phyloP scores from a whole-genome alignment of 1,140 invertebrate genomes.

The Agraylea sexmaculata region DNA sequence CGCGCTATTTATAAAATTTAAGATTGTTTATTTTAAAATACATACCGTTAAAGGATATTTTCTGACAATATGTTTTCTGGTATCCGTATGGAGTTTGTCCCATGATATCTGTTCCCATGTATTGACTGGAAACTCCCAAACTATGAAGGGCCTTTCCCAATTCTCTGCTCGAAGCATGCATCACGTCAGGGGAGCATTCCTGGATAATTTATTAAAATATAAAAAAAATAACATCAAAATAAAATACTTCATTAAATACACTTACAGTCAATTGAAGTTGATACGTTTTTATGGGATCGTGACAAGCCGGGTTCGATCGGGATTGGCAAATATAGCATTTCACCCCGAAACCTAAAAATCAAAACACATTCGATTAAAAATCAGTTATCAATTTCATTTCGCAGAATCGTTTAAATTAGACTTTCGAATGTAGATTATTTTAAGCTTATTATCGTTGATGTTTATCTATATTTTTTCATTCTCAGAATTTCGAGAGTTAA shows the following conservation, averaged over 20 bases:
- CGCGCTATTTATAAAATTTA: too few relatives aligned
- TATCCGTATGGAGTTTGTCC: constrained; percentile 1
- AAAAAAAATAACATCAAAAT: not conserved
- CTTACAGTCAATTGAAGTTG: constrained; percentile 16
- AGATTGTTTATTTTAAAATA: too few relatives aligned
- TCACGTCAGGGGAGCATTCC: constrained; percentile 14
- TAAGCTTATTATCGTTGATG: too few relatives aligned
- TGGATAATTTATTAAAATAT: constrained; percentile 3
- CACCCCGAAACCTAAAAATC: constrained; percentile 7
- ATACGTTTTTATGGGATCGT: constrained; percentile 15
- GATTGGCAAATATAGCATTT: constrained; percentile 19
- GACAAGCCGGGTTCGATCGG: constrained; percentile 14
- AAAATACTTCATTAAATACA: not conserved
- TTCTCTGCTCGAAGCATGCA: constrained; percentile 13
- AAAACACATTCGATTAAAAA: too few relatives aligned
- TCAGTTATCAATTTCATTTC: too few relatives aligned
- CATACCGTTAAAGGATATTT: constrained; percentile 16
- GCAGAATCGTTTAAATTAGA: too few relatives aligned
- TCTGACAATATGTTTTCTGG: constrained; percentile 14
- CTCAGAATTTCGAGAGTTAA: too few relatives aligned
- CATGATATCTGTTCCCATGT: constrained; percentile 8
- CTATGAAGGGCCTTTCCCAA: constrained; percentile 10
- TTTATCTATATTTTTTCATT: too few relatives aligned
- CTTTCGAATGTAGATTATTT: too few relatives aligned
- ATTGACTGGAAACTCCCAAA: constrained; percentile 4